Evolutionary conservation across 2,888 invertebrate genomes (phyloP).

Genomic region (Polymixis lichenea): DNA sequence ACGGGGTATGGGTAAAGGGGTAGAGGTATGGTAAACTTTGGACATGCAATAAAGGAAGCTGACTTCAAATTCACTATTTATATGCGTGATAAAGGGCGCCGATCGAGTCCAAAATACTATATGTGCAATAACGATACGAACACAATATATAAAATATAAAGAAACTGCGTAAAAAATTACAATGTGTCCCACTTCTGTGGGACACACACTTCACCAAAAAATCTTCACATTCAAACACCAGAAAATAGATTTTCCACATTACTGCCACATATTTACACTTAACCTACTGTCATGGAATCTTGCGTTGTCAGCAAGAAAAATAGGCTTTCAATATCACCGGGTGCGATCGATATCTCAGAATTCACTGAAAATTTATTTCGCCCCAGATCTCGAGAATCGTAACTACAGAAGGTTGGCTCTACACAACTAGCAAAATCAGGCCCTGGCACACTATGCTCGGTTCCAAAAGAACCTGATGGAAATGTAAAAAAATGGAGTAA

Average conservation of each 20-base stretch:
- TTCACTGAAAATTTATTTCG: slow-evolving; percentile 58
- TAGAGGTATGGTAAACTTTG: no score
- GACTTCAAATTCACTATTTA: no score
- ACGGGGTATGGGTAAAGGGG: no score
- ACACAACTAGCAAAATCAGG: neutral
- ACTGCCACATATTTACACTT: slow-evolving; percentile 8
- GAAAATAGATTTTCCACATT: slow-evolving; percentile 19
- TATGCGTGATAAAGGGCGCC: neutral
- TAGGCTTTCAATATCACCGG: slow-evolving; percentile 57
- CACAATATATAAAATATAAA: neutral
- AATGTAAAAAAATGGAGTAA: no score
- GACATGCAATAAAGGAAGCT: neutral
- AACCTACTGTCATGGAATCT: slow-evolving; percentile 39
- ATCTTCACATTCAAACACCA: neutral
- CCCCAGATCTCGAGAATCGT: slow-evolving; percentile 39
- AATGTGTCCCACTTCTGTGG: neutral
- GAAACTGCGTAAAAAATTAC: neutral
- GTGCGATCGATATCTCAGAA: slow-evolving; percentile 59
- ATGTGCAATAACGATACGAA: neutral
- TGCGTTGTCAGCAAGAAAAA: slow-evolving; percentile 47
- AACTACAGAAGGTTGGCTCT: neutral
- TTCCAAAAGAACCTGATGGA: no score
- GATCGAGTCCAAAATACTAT: neutral
- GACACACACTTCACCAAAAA: no score
- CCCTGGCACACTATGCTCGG: no score